phyloP scores from a whole-genome alignment of 2,797 vertebrate species.

The Galagoides demidoff region DNA sequence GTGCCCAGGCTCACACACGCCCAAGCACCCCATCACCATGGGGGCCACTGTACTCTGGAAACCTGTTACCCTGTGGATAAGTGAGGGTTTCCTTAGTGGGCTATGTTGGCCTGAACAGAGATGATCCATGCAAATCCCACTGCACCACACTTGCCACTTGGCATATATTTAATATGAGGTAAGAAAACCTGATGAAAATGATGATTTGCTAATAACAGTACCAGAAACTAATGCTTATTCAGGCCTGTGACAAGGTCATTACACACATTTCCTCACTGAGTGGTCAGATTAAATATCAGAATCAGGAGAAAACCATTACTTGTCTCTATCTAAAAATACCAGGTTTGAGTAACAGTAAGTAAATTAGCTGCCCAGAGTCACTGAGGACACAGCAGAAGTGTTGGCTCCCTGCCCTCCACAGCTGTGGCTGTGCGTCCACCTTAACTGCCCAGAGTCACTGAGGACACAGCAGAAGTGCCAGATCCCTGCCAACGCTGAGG shows the following conservation, averaged over 20 bases:
- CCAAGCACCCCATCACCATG: accelerated
- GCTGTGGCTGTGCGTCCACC: no score
- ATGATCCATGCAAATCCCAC: not conserved
- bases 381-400: no score
- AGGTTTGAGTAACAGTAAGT: not conserved
- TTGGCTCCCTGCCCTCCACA: no score
- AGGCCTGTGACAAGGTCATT: not conserved
- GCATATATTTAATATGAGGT: not conserved
- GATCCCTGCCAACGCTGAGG: no score
- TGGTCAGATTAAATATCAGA: not conserved
- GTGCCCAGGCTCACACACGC: not conserved
- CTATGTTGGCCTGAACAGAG: not conserved
- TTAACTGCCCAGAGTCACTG: no score
- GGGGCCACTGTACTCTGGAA: not conserved
- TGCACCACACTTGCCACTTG: not conserved
- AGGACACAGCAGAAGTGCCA: no score
- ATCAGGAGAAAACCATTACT: not conserved
- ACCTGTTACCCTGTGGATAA: not conserved
- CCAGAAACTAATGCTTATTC: not conserved
- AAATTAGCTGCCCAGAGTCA: not conserved
- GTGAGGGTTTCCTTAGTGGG: not conserved
- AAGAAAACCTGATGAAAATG: not conserved
- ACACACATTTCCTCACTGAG: not conserved
- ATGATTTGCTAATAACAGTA: not conserved
- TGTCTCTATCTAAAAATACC: not conserved